Conservation (phyloP, 2,888 invertebrate genomes). For the Venusia cambrica region DNA sequence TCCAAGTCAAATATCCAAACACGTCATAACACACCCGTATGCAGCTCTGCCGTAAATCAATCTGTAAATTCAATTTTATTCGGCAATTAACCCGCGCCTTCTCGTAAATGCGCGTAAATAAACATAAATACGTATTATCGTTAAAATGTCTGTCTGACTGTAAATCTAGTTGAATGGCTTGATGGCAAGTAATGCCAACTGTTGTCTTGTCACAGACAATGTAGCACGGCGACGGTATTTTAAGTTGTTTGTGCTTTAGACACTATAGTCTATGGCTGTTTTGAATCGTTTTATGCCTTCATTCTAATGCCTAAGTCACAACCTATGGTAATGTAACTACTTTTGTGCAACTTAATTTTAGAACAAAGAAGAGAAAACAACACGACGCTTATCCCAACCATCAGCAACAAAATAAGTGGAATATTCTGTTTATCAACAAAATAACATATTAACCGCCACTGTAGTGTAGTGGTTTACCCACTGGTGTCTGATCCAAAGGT, state of each 20-base stretch:
- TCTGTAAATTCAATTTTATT: slow-evolving; percentile 79
- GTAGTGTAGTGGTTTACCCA: too few relatives aligned
- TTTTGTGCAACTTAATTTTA: too few relatives aligned
- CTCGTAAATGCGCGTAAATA: slow-evolving; percentile 74
- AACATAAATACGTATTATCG: slow-evolving; percentile 79
- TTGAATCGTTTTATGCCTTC: slow-evolving; percentile 9
- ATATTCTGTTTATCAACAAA: too few relatives aligned
- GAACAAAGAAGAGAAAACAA: too few relatives aligned
- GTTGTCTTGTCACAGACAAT: slow-evolving; percentile 31
- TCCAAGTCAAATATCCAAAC: slow-evolving; percentile 13
- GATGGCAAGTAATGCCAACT: slow-evolving; percentile 19
- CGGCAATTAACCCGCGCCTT: slow-evolving; percentile 79
- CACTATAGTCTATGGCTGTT: slow-evolving; percentile 6
- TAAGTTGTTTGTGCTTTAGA: slow-evolving; percentile 20
- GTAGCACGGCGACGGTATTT: slow-evolving; percentile 24
- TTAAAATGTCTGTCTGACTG: slow-evolving; percentile 74
- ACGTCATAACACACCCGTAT: slow-evolving; percentile 24
- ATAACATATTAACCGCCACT: too few relatives aligned
- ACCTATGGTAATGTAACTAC: too few relatives aligned
- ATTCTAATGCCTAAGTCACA: too few relatives aligned
- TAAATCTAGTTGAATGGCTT: slow-evolving; percentile 49
- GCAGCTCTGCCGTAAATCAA: slow-evolving; percentile 54
- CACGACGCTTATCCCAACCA: too few relatives aligned
- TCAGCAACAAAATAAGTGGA: too few relatives aligned
- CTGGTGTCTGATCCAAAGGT: too few relatives aligned